Evolutionary conservation across 2,797 vertebrate species (phyloP).

Genomic region (Fistularia commersonii): DNA sequence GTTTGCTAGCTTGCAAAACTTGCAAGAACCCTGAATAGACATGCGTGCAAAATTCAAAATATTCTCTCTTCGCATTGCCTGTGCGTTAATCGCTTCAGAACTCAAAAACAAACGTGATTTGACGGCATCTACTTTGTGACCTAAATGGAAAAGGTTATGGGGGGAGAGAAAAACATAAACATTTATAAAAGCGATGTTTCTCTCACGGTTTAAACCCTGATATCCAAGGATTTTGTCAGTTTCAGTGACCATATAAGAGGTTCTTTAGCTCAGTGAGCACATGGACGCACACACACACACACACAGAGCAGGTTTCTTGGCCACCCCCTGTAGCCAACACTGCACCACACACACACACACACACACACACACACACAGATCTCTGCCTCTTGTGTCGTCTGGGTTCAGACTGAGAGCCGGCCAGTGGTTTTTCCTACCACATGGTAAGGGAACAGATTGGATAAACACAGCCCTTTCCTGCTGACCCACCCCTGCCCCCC

Average conservation of each 20-base stretch:
- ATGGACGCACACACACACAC: neutral
- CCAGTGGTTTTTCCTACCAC: constrained; percentile 52
- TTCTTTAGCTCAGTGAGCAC: constrained; percentile 41
- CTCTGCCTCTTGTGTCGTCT: constrained; percentile 35
- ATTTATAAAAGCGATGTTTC: too few relatives aligned
- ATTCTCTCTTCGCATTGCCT: too few relatives aligned
- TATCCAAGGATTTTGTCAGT: too few relatives aligned
- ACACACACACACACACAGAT: neutral
- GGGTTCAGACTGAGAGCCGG: constrained; percentile 47
- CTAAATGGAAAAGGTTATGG: too few relatives aligned
- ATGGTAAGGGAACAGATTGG: constrained; percentile 61
- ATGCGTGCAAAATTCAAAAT: too few relatives aligned
- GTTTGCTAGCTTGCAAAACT: too few relatives aligned
- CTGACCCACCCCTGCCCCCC: constrained; percentile 38
- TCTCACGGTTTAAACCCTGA: too few relatives aligned
- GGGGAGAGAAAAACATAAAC: too few relatives aligned
- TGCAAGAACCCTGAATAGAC: too few relatives aligned
- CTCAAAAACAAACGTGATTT: too few relatives aligned
- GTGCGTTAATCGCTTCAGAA: too few relatives aligned
- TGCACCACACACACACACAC: neutral
- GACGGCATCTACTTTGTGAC: too few relatives aligned
- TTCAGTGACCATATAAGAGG: constrained; percentile 26
- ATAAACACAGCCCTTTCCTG: constrained; percentile 72
- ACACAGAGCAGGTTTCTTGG: constrained; percentile 38
- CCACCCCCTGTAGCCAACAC: constrained; percentile 38